A percentile compares a stretch with the other conserved stretches of the same genome.
Conservation (phyloP, 92 coral and sea anemone genomes). For the Bergia puertoricense region DNA sequence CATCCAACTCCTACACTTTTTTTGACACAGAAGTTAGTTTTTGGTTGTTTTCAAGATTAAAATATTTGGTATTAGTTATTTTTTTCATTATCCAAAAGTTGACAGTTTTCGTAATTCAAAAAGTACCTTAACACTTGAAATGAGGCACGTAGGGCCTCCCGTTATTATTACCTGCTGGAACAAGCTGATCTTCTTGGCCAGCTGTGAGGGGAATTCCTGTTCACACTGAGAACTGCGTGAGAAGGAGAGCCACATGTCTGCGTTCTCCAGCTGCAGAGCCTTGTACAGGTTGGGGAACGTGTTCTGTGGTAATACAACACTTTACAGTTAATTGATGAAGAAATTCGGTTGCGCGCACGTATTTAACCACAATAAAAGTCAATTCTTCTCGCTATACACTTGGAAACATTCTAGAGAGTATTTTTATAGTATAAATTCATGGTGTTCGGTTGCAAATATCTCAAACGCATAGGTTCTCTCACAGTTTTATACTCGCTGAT, state of each 20-base stretch:
- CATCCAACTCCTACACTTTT: too few species aligned
- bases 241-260: slow-evolving; percentile 90
- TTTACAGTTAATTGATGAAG: not conserved
- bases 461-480: too few species aligned
- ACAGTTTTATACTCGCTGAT: too few species aligned
- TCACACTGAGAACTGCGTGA: slow-evolving; percentile 99
- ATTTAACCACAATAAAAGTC: not conserved
- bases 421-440: too few species aligned
- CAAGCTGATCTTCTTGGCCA: slow-evolving; percentile 86
- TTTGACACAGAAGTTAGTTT: too few species aligned
- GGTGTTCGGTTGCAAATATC: too few species aligned
- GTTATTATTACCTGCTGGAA: slow-evolving; percentile 78
- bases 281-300: slow-evolving; percentile 84
- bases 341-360: not conserved
- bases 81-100: not conserved
- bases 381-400: not conserved
- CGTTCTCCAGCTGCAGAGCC: slow-evolving; percentile 76
- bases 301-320: slow-evolving; percentile 53
- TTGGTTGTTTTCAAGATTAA: too few species aligned
- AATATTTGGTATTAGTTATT: too few species aligned
- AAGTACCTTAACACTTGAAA: not conserved
- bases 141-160: not conserved
- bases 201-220: slow-evolving; percentile 91
- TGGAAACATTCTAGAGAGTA: too few species aligned
- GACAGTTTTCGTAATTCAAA: not conserved